These are phyloP conservation scores for Coreoperca whiteheadi DNA, from an alignment of 2,113 vertebrate genomes.

Conservation along the genomic window DNA sequence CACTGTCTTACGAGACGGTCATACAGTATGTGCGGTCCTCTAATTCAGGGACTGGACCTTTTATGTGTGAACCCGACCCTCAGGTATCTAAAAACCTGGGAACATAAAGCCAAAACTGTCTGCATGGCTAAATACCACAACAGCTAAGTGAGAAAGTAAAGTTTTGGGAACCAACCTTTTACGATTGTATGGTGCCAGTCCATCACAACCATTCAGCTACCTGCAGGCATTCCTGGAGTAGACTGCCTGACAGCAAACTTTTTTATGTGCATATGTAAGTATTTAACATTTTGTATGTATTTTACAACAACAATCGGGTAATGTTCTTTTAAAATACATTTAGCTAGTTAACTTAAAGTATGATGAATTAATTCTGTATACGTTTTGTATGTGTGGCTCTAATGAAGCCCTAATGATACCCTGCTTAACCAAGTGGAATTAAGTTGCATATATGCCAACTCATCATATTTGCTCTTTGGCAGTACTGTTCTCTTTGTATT, in stretches of 20 bases:
- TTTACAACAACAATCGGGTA: not conserved
- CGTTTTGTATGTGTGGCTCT: not conserved
- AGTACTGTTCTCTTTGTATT: constrained; percentile 27
- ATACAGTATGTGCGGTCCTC: too few relatives aligned
- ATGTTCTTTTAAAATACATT: not conserved
- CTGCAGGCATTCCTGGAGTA: too few relatives aligned
- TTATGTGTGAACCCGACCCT: too few relatives aligned
- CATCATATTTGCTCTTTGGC: constrained; percentile 13
- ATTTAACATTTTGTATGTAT: not conserved
- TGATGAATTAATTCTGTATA: not conserved
- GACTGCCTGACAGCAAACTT: not conserved
- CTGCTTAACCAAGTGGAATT: not conserved
- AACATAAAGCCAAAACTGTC: not conserved
- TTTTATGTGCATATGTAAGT: not conserved
- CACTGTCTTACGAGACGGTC: too few relatives aligned
- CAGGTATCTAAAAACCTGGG: not conserved
- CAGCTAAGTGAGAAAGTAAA: not conserved
- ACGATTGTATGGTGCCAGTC: too few relatives aligned
- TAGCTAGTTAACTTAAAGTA: not conserved
- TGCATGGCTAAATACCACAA: not conserved
- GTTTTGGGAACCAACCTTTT: not conserved
- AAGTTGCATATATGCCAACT: constrained; percentile 14
- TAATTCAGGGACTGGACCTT: too few relatives aligned
- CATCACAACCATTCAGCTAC: not conserved
- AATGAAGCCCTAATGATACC: not conserved